Percentiles rank a stretch among this genome's conserved stretches.
These are phyloP conservation scores for Megastigmus dorsalis DNA, from an alignment of 2,888 invertebrate genomes.

Conservation along the genomic window DNA sequence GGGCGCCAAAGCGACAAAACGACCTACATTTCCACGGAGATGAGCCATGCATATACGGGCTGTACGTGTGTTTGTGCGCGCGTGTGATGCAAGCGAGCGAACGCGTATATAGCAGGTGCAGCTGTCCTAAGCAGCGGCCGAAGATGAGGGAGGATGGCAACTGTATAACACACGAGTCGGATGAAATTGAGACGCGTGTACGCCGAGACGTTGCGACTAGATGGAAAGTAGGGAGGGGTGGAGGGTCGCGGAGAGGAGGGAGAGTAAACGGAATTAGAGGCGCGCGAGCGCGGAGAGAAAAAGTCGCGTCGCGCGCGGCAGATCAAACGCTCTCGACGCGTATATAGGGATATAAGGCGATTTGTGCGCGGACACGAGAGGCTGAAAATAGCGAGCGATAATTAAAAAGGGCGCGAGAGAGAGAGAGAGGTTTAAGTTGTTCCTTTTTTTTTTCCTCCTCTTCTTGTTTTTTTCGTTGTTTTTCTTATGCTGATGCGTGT, in stretches of 20 bases:
- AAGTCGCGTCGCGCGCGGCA: neutral
- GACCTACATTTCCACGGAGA: conserved; percentile 60
- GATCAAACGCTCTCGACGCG: neutral
- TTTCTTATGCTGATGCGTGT: too few species aligned
- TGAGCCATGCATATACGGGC: neutral
- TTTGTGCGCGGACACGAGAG: neutral
- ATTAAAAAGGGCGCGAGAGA: conserved; percentile 31
- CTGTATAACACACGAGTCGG: neutral
- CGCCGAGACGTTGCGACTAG: too few species aligned
- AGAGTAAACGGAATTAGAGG: conserved; percentile 31
- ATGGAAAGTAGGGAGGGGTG: too few species aligned
- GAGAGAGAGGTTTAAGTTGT: too few species aligned
- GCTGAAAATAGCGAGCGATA: conserved; percentile 18
- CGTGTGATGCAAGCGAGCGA: conserved; percentile 35
- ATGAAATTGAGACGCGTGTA: neutral
- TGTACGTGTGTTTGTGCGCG: neutral
- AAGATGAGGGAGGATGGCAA: conserved; percentile 17
- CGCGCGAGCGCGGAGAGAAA: neutral
- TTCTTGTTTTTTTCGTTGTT: too few species aligned
- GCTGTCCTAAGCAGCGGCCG: conserved; percentile 31
- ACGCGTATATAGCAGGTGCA: conserved; percentile 56
- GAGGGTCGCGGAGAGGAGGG: too few species aligned
- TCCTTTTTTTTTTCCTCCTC: too few species aligned
- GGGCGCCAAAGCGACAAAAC: conserved; percentile 55
- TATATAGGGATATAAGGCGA: neutral